Evolutionary conservation across 2,113 vertebrate genomes (phyloP), one percentile per base, ranked within the genome.

Genomic region (Callocephalon fimbriatum): DNA sequence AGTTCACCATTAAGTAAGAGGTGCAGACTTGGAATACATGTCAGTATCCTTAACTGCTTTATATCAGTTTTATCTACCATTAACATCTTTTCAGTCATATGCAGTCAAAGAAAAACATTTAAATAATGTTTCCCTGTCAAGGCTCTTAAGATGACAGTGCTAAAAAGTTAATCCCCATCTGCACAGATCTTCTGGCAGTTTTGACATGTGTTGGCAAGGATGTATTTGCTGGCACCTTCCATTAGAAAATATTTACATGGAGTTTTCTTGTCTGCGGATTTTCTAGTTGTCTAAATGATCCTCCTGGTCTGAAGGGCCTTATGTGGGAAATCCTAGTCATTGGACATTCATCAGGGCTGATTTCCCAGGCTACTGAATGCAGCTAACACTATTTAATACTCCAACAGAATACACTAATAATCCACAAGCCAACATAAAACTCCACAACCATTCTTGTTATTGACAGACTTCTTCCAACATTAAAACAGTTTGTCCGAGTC

Each of bases 211-310:
- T 38, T 95, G 96, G 94, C 83, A 72, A 87, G 75, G 81, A 95
- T 83, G 74, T 84, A 77, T 94, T 88, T 88, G 86, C 82, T 95
- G 95, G 94, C 95, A 95, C 89, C 92, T 97, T 96, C 86, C 75
- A 75, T 50, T 56, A 96, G 87, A 94, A 98, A 98, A 97, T 95
- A 97, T 96, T 97, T 97, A 96, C 77, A 86, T 42, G 37, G 47
- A 51, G 51, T 93, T 96, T 92, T 90, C 88, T 82, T 81, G 71
- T 81, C 76, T 79, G 74, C 48, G 50, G 71, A 83, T 92, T 94
- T 92, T 94, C 72, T 77, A 94, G 42, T 56, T 90, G 80, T 88
- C 91, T 82, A 86, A 96, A 92, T 86, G 66, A 94, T 89, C 74
- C 75, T 95, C 56, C 21, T 22, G 54, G 56, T 79, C 68, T 91